Conservation (phyloP, 1,140 invertebrate genomes). For the Drosophila elegans region DNA sequence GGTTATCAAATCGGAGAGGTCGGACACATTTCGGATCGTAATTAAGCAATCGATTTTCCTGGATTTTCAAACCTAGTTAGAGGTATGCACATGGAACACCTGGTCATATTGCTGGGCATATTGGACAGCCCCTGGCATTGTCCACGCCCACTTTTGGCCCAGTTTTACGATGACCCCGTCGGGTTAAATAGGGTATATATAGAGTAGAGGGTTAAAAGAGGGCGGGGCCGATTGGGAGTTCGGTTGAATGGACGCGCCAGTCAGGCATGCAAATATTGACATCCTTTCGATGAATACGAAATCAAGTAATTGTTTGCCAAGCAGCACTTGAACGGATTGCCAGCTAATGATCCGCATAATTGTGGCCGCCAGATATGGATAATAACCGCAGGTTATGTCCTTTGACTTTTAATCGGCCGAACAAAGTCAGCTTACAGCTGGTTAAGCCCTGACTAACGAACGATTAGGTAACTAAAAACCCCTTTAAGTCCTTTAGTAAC, state of each 20-base stretch:
- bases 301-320: constrained; percentile 35
- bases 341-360: constrained; percentile 36
- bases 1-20: background rate
- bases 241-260: constrained; percentile 4
- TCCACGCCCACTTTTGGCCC: constrained; percentile 20
- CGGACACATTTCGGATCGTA: constrained; percentile 14
- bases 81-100: constrained; percentile 13
- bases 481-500: constrained; percentile 64
- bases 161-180: constrained; percentile 28
- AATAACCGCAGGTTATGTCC: background rate
- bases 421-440: background rate
- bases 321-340: constrained; percentile 32
- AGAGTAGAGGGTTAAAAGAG: background rate
- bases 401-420: background rate
- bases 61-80: constrained; percentile 1
- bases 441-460: background rate
- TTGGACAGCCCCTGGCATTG: background rate
- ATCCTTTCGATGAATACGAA: constrained; percentile 36
- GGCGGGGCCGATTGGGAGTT: background rate
- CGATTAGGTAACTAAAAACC: too few relatives aligned
- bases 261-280: constrained; percentile 39
- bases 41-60: constrained; percentile 34
- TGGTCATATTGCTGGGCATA: background rate
- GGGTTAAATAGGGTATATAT: background rate
- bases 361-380: constrained; percentile 14